Evolutionary conservation across 2,113 vertebrate genomes (phyloP).

Genomic region (Megalops atlanticus): DNA sequence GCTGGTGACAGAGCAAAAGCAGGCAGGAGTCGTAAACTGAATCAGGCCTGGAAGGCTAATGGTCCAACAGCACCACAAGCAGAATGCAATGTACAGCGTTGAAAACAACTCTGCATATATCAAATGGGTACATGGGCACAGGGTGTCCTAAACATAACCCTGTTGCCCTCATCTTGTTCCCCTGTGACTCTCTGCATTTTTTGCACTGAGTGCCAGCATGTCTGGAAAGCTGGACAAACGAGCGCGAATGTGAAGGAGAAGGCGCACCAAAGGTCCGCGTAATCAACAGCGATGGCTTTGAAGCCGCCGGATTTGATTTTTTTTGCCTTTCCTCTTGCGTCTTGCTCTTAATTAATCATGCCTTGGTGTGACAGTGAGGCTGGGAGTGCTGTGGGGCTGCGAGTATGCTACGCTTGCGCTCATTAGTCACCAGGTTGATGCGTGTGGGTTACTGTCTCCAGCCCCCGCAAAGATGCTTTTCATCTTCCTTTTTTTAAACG

Average conservation of each 20-base stretch:
- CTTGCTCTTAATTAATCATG: background rate
- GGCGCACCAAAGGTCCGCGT: too few species aligned
- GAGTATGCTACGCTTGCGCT: background rate
- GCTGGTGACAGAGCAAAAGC: too few species aligned
- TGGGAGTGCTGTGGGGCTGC: background rate
- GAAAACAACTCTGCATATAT: too few species aligned
- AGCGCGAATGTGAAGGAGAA: background rate
- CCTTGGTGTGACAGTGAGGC: background rate
- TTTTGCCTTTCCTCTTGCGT: background rate
- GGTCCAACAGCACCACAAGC: too few species aligned
- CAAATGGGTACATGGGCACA: too few species aligned
- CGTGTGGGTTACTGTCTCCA: background rate
- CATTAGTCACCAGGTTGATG: background rate
- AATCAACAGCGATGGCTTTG: background rate
- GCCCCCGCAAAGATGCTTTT: background rate
- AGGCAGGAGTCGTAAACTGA: too few species aligned
- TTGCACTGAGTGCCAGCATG: background rate
- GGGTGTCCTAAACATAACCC: too few species aligned
- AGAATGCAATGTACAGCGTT: too few species aligned
- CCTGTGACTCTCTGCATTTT: too few species aligned
- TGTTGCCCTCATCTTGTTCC: too few species aligned
- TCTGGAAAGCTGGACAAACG: background rate
- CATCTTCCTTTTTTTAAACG: background rate
- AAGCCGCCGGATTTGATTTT: too few species aligned
- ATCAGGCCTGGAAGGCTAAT: too few species aligned